Evolutionary conservation across 2,888 invertebrate genomes (phyloP).

Genomic region (Sinodicranocentrus sp.): DNA sequence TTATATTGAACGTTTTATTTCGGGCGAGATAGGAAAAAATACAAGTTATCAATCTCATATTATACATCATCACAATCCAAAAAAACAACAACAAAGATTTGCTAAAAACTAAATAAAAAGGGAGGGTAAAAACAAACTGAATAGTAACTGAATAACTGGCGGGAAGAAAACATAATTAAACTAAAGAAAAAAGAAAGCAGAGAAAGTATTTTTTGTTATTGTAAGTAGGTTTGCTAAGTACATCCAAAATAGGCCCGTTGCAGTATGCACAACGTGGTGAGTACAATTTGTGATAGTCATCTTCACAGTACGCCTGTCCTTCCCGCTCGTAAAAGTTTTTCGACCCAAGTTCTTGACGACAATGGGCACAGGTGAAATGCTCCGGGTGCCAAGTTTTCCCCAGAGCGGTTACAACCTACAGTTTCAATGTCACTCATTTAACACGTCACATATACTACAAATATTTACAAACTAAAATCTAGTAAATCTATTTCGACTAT

Average conservation of each 20-base stretch:
- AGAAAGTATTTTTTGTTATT: slow-evolving; percentile 5
- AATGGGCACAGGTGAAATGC: slow-evolving; percentile 98
- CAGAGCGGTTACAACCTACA: slow-evolving; percentile 92
- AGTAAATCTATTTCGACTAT: background rate
- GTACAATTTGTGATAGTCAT: slow-evolving; percentile 98
- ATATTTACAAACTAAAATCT: background rate
- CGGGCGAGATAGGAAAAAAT: background rate
- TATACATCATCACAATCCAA: background rate
- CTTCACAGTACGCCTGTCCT: slow-evolving; percentile 97
- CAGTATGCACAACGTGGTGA: slow-evolving; percentile 99
- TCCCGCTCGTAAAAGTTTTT: slow-evolving; percentile 99
- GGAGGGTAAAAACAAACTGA: background rate
- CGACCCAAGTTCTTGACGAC: slow-evolving; percentile 97
- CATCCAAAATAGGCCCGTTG: slow-evolving; percentile 98
- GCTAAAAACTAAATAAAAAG: background rate
- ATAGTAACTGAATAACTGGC: background rate
- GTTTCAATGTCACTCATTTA: slow-evolving; percentile 39
- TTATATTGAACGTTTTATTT: too few species aligned
- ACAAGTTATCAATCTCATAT: background rate
- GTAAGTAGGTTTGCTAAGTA: slow-evolving; percentile 79
- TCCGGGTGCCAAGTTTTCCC: slow-evolving; percentile 99
- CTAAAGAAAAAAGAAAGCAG: slow-evolving; percentile 7
- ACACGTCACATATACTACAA: background rate
- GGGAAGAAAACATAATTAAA: background rate
- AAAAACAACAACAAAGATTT: background rate